These are phyloP conservation scores for Clusia tigrina DNA, from an alignment of 2,888 invertebrate genomes.

Conservation along the genomic window DNA sequence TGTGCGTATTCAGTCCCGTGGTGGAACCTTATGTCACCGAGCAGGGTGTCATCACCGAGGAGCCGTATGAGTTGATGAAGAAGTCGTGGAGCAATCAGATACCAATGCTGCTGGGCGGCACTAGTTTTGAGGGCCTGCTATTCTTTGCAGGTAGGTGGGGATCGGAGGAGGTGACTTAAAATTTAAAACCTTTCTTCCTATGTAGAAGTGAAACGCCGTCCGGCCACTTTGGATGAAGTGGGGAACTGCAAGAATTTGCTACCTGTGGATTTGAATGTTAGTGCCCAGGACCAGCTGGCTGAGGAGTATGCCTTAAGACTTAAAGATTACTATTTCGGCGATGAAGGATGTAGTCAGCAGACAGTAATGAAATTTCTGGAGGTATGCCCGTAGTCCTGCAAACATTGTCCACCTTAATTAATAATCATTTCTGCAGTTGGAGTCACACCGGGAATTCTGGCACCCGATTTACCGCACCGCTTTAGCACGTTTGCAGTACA, in stretches of 20 bases:
- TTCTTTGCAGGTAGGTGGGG: constrained; percentile 53
- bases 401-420: constrained; percentile 5
- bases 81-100: constrained; percentile 58
- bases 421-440: constrained; percentile 35
- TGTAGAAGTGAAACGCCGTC: constrained; percentile 52
- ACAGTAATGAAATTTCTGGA: constrained; percentile 61
- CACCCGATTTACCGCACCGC: constrained; percentile 58
- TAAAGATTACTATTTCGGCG: constrained; percentile 54
- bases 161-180: constrained; percentile 31
- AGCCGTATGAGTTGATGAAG: constrained; percentile 47
- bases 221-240: constrained; percentile 55
- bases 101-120: constrained; percentile 59
- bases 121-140: constrained; percentile 60
- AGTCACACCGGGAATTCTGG: constrained; percentile 59
- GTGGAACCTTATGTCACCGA: constrained; percentile 58
- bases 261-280: constrained; percentile 48
- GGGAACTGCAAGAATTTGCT: constrained; percentile 52
- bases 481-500: constrained; percentile 46
- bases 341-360: constrained; percentile 51
- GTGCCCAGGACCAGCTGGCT: constrained; percentile 41
- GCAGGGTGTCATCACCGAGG: constrained; percentile 52
- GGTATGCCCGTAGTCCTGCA: constrained; percentile 25
- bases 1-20: constrained; percentile 60
- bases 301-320: constrained; percentile 48
- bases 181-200: neutral